These are phyloP conservation scores for Balaeniceps rex DNA, from an alignment of 2,113 vertebrate species.

Conservation along the genomic window DNA sequence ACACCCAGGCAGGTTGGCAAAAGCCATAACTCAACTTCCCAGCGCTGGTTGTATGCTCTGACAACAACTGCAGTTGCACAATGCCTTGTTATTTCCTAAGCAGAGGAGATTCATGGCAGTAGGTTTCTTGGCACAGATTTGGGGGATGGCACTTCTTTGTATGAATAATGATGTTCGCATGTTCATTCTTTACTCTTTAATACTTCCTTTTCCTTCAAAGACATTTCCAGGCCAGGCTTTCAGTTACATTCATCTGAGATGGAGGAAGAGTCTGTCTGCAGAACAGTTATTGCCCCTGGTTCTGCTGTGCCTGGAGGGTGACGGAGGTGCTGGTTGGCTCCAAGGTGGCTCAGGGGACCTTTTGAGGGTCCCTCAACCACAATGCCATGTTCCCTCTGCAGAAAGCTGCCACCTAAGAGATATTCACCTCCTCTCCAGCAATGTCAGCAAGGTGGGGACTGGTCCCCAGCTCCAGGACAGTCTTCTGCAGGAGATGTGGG, in stretches of 20 bases:
- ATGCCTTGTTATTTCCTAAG: neutral
- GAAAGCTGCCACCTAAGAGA: neutral
- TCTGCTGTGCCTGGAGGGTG: neutral
- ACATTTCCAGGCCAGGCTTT: neutral
- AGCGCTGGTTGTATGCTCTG: neutral
- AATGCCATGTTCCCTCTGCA: neutral
- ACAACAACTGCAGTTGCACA: neutral
- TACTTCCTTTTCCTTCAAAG: neutral
- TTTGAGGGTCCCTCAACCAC: neutral
- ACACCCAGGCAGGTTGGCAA: neutral
- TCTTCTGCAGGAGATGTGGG: neutral
- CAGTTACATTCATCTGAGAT: neutral
- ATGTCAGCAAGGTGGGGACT: neutral
- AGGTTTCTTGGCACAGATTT: neutral
- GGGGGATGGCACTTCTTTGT: neutral
- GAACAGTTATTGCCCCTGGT: neutral
- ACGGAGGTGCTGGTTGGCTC: neutral
- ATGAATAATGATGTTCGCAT: neutral
- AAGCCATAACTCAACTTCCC: neutral
- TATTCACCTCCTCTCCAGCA: neutral
- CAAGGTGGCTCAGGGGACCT: neutral
- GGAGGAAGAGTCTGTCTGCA: neutral
- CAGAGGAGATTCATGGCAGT: neutral
- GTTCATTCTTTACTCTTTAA: neutral
- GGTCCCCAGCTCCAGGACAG: neutral